These are phyloP conservation scores for Allygus modestus DNA, from an alignment of 2,888 invertebrate species.

Conservation along the genomic window DNA sequence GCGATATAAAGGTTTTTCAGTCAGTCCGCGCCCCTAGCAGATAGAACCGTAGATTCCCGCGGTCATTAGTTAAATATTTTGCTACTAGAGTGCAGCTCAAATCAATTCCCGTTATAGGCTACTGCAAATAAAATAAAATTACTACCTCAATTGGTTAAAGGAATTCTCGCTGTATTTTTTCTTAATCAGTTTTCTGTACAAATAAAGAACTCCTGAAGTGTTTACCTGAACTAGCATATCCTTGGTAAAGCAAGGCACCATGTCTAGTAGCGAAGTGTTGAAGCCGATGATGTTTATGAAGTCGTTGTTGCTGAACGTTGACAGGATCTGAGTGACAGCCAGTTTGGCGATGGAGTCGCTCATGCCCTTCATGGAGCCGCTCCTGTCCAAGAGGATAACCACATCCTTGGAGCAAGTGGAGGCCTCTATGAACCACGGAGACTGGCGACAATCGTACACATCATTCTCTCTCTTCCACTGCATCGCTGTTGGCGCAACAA, in stretches of 20 bases:
- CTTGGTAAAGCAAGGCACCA: constrained; percentile 89
- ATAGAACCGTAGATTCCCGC: too few species aligned
- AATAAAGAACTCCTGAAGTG: too few species aligned
- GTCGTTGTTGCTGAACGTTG: constrained; percentile 98
- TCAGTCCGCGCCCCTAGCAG: too few species aligned
- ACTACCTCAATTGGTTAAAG: too few species aligned
- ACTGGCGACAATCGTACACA: constrained; percentile 88
- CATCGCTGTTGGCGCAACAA: constrained; percentile 77
- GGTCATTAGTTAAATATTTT: too few species aligned
- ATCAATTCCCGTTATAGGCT: too few species aligned
- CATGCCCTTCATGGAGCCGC: constrained; percentile 93
- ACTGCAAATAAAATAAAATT: too few species aligned
- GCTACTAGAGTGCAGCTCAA: too few species aligned
- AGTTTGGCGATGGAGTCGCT: constrained; percentile 86
- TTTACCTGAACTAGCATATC: constrained; percentile 86
- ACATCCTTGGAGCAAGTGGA: constrained; percentile 99
- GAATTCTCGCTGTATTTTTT: too few species aligned
- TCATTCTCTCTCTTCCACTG: constrained; percentile 80
- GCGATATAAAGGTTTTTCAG: too few species aligned
- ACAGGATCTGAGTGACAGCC: constrained; percentile 92
- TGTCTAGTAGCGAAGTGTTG: constrained; percentile 81
- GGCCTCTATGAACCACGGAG: constrained; percentile 98
- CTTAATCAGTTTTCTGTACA: too few species aligned
- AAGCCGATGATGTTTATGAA: constrained; percentile 95
- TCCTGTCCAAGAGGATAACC: constrained; percentile 93